phyloP scores from a whole-genome alignment of 2,797 vertebrate species.

The Chrosomus eos region DNA sequence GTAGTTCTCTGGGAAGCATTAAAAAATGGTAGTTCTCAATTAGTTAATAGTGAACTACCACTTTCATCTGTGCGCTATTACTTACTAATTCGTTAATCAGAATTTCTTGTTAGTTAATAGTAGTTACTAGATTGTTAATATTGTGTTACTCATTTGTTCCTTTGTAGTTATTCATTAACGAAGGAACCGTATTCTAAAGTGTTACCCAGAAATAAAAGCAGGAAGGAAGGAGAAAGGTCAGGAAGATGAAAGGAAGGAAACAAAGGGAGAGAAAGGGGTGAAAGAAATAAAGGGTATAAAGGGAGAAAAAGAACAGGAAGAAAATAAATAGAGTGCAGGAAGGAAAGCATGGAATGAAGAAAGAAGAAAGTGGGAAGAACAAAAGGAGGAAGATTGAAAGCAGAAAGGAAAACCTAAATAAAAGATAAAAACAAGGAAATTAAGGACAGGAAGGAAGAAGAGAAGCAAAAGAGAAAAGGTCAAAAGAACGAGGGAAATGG shows the following conservation, averaged over 20 bases:
- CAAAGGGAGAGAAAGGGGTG: background rate
- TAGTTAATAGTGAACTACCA: too few species aligned
- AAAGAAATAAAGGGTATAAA: background rate
- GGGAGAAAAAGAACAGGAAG: background rate
- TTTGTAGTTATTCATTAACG: too few species aligned
- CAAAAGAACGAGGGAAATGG: background rate
- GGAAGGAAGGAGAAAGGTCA: background rate
- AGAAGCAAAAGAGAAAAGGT: background rate
- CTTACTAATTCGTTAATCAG: too few species aligned
- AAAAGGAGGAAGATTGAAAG: background rate
- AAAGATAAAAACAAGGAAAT: too few species aligned
- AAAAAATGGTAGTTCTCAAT: too few species aligned
- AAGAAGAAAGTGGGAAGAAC: background rate
- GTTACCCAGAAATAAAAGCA: background rate
- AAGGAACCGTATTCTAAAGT: too few species aligned
- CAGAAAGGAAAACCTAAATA: background rate
- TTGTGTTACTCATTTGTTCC: too few species aligned
- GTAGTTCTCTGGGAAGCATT: too few species aligned
- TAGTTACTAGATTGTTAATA: too few species aligned
- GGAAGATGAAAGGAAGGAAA: background rate
- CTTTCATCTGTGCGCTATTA: too few species aligned
- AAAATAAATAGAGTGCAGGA: too few species aligned
- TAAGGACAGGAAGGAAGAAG: background rate
- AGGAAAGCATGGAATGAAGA: background rate
- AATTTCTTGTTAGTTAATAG: too few species aligned